Conservation (phyloP, 1,140 invertebrate genomes). For the Oscheius sp. region DNA sequence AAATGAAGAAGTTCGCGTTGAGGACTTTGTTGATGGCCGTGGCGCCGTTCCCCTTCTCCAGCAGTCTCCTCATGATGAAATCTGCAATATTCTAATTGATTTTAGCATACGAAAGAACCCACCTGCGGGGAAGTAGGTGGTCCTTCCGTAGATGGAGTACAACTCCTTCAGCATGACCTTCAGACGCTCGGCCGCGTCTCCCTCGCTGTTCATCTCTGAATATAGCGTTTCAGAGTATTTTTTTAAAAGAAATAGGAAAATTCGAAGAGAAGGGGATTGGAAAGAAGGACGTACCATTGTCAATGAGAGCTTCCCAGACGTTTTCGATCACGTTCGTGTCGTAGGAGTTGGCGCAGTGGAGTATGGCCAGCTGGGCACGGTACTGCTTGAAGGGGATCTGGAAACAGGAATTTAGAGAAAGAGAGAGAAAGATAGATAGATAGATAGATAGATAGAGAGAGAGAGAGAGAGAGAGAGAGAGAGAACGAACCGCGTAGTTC, state of each 20-base stretch:
- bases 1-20: background rate
- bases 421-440: too few relatives aligned
- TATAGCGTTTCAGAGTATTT: background rate
- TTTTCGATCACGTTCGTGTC: slow-evolving; percentile 65
- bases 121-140: slow-evolving; percentile 16
- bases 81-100: background rate
- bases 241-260: background rate
- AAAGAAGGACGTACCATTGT: slow-evolving; percentile 65
- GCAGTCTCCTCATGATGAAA: background rate
- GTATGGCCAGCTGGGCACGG: slow-evolving; percentile 66
- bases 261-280: too few relatives aligned
- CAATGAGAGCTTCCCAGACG: slow-evolving; percentile 67
- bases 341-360: slow-evolving; percentile 66
- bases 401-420: background rate
- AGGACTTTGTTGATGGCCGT: background rate
- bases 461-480: background rate
- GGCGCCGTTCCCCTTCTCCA: background rate
- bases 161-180: slow-evolving; percentile 1
- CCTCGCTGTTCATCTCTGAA: slow-evolving; percentile 10
- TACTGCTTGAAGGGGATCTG: slow-evolving; percentile 40
- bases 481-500: slow-evolving; percentile 9
- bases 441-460: background rate
- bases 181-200: background rate
- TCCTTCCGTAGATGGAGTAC: slow-evolving; percentile 8
- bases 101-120: background rate